Percentiles rank a stretch among this genome's conserved stretches.
Conservation (phyloP, 2,888 invertebrate genomes). For the Stenoptilia bipunctidactyla region DNA sequence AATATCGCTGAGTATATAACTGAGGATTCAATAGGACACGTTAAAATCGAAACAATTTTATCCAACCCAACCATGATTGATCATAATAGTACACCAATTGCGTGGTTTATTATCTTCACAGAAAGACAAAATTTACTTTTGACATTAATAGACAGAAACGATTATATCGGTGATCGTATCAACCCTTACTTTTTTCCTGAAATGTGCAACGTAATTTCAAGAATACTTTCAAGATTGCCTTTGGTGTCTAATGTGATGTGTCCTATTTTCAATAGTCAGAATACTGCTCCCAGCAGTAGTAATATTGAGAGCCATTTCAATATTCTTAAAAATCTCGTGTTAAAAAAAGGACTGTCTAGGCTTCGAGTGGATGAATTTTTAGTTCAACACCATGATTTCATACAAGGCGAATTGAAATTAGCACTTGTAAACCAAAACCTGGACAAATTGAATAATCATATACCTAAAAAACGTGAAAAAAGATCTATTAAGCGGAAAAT, state of each 20-base stretch:
- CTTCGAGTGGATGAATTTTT: slow-evolving; percentile 1
- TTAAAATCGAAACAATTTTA: too few relatives aligned
- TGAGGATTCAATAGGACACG: too few relatives aligned
- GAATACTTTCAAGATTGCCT: slow-evolving; percentile 1
- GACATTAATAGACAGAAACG: not conserved
- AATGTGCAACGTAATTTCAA: not conserved
- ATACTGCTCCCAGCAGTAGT: slow-evolving; percentile 3
- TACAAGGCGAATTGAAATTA: too few relatives aligned
- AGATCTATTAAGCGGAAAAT: too few relatives aligned
- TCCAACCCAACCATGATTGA: too few relatives aligned
- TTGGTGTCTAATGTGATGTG: too few relatives aligned
- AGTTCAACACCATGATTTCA: slow-evolving; percentile 12
- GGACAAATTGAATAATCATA: too few relatives aligned
- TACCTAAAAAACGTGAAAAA: too few relatives aligned
- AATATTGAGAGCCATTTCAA: not conserved
- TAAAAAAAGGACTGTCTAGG: slow-evolving; percentile 5
- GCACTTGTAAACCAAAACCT: too few relatives aligned
- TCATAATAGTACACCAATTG: not conserved
- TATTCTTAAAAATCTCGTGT: not conserved
- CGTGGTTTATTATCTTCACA: not conserved
- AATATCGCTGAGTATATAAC: too few relatives aligned
- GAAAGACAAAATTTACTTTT: not conserved
- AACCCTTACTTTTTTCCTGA: not conserved
- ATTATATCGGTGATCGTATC: not conserved
- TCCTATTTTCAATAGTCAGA: too few relatives aligned